A percentile compares a stretch with the other conserved stretches of the same genome.
phyloP scores from a whole-genome alignment of 2,888 invertebrate genomes.

The Athalia cordata region DNA sequence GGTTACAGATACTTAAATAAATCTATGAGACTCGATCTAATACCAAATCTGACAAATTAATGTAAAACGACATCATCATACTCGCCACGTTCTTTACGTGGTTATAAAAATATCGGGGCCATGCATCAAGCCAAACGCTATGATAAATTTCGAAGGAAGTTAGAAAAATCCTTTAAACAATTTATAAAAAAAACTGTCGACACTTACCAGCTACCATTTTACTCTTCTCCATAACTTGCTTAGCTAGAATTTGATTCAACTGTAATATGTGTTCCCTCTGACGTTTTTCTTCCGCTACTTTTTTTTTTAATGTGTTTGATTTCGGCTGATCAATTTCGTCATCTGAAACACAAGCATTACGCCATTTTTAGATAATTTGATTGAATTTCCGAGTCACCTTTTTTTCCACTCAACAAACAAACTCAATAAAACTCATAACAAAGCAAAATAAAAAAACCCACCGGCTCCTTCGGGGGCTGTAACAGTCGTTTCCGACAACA shows the following conservation, averaged over 20 bases:
- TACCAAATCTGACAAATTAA: background rate
- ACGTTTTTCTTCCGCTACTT: slow-evolving; percentile 88
- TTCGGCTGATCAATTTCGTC: slow-evolving; percentile 62
- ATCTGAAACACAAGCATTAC: slow-evolving; percentile 52
- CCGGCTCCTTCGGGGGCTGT: slow-evolving; percentile 69
- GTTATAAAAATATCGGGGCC: slow-evolving; percentile 23
- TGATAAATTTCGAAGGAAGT: slow-evolving; percentile 25
- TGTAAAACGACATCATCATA: slow-evolving; percentile 25
- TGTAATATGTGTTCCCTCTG: slow-evolving; percentile 92
- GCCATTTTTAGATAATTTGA: background rate
- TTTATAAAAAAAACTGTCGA: slow-evolving; percentile 5
- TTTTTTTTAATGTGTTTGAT: slow-evolving; percentile 78
- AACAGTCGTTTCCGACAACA: slow-evolving; percentile 85
- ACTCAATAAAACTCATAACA: background rate
- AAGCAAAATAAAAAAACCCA: slow-evolving; percentile 45
- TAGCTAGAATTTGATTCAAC: slow-evolving; percentile 93
- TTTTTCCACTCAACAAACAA: background rate
- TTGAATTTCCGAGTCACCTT: background rate
- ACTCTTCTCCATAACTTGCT: slow-evolving; percentile 96
- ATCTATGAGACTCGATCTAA: background rate
- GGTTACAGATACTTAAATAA: background rate
- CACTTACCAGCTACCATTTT: slow-evolving; percentile 94
- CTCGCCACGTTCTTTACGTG: slow-evolving; percentile 22
- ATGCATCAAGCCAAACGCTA: slow-evolving; percentile 46
- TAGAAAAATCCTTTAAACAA: slow-evolving; percentile 20